phyloP scores from a whole-genome alignment of 2,888 invertebrate genomes.

The Cantharis nigra region DNA sequence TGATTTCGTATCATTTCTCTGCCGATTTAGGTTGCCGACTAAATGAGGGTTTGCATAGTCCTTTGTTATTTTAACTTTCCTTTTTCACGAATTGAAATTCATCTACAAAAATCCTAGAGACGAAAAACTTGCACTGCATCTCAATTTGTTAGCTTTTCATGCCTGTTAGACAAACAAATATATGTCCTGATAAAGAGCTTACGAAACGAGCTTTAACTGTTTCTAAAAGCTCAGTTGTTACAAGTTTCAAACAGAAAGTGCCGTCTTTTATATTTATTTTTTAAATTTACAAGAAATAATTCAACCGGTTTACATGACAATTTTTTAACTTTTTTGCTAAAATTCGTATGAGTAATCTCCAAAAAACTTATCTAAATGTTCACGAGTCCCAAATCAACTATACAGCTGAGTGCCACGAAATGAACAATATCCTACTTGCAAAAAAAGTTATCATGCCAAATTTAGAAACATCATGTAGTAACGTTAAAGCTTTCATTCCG shows the following conservation, averaged over 20 bases:
- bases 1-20: slow-evolving; percentile 7
- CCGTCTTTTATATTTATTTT: slow-evolving; percentile 13
- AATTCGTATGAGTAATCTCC: no score
- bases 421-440: no score
- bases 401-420: no score
- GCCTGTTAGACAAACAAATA: slow-evolving; percentile 26
- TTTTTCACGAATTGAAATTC: neutral
- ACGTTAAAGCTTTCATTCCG: no score
- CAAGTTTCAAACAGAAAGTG: slow-evolving; percentile 21
- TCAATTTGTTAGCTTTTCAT: slow-evolving; percentile 24
- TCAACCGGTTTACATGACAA: neutral
- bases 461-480: no score
- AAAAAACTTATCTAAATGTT: no score
- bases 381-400: no score
- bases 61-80: neutral
- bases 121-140: slow-evolving; percentile 19
- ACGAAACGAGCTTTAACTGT: slow-evolving; percentile 19
- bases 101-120: neutral
- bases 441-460: no score
- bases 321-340: neutral
- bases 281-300: neutral
- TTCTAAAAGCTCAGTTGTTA: slow-evolving; percentile 24
- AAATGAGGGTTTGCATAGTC: slow-evolving; percentile 13
- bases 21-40: neutral
- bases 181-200: slow-evolving; percentile 24